Evolutionary conservation across 2,888 invertebrate species (phyloP), one percentile per base, ranked within the genome.

Genomic region (Orchestes rusci): DNA sequence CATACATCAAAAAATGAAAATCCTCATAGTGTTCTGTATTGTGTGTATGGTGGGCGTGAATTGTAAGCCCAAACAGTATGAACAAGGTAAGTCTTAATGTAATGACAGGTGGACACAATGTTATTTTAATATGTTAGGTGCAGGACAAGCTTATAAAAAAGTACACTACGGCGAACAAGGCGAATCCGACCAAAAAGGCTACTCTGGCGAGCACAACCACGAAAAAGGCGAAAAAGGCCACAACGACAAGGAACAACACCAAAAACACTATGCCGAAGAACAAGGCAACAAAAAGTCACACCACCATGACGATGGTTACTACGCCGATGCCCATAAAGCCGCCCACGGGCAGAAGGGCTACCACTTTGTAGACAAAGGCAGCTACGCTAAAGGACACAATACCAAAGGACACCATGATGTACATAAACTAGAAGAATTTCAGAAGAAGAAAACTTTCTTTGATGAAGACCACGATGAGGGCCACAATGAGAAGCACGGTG

Each of bases 351-450:
- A 79, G 55, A 79, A 80, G 54, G 66, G 63, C 1, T 62, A 61
- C 13, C 75, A 78, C 40, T 75, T 75, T 40, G 79, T 76, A 1
- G 76, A 78, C 50, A 77, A 80, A 53, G 85, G 85, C 10, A 77
- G 77, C 55, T 86, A 81, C 60, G 82, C 83, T 48, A 87, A 86
- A 59, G 86, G 87, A 0, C 85, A 87, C 66, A 80, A 80, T 39
- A 86, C 84, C 48, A 84, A 86, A 65, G 87, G 87, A 32, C 81
- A 82, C 55, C 87, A 87, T 61, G 80, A 84, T 63, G 73, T 86
- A 7, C 84, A 87, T 64, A 87, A 87, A 59, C 68, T 85, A 38
- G 82, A 87, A 63, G 87, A 87, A 65, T 84, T 77, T 64, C 82
- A 85, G 63, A 87, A 87, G 65, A 80, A 85, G 58, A 85, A 84